Conservation (phyloP, 2,113 vertebrate species). For the Sciurus niger region DNA sequence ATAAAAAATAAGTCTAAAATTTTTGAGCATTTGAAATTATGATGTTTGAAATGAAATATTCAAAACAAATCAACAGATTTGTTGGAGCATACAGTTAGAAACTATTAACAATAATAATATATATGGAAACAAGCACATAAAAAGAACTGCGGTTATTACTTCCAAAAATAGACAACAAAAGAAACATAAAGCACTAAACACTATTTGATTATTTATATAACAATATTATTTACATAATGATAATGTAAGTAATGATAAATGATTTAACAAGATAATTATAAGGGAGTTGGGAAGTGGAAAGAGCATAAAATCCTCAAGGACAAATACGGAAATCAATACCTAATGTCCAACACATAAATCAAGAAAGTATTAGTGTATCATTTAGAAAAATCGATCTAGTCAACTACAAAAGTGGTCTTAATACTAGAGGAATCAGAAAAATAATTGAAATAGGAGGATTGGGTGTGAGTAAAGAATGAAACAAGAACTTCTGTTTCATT, state of each 20-base stretch:
- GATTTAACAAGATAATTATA: constrained; percentile 11
- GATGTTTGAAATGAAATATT: constrained; percentile 5
- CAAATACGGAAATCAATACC: background rate
- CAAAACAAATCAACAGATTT: constrained; percentile 32
- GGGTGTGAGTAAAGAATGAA: background rate
- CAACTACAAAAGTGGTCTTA: constrained; percentile 11
- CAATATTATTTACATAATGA: constrained; percentile 24
- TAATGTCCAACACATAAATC: background rate
- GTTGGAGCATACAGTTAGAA: background rate
- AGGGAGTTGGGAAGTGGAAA: background rate
- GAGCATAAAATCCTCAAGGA: constrained; percentile 3
- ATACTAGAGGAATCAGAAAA: background rate
- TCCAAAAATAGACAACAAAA: background rate
- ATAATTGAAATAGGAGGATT: background rate
- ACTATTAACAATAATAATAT: background rate
- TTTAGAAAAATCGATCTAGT: background rate
- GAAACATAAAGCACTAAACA: background rate
- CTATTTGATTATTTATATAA: background rate
- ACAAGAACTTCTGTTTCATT: background rate
- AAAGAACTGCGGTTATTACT: background rate
- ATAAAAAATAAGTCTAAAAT: background rate
- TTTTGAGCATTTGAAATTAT: background rate
- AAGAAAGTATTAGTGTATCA: background rate
- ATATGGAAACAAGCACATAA: background rate
- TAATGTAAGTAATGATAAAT: constrained; percentile 9